These are phyloP conservation scores for Cinclus cinclus DNA, from an alignment of 2,113 vertebrate genomes.

Conservation along the genomic window DNA sequence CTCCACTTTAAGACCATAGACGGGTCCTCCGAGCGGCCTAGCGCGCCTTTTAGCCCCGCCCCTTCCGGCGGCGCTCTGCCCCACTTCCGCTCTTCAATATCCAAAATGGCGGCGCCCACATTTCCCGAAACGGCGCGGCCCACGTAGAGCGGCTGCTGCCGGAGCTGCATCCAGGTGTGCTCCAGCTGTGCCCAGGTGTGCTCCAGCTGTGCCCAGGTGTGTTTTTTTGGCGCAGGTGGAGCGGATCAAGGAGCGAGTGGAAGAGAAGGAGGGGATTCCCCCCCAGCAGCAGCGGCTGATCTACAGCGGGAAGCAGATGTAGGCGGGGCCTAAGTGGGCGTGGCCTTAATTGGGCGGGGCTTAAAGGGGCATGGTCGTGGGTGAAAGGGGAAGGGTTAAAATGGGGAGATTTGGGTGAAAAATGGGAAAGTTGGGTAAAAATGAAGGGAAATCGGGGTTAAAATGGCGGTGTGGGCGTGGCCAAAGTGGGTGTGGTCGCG, in stretches of 20 bases:
- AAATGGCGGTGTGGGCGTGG: not conserved
- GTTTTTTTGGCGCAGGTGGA: not conserved
- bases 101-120: not conserved
- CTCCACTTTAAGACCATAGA: not conserved
- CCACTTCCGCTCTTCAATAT: accelerated
- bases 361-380: not conserved
- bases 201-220: too few relatives aligned
- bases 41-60: not conserved
- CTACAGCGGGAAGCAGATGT: not conserved
- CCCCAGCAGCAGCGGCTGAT: not conserved
- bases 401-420: not conserved
- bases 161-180: too few relatives aligned
- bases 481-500: not conserved
- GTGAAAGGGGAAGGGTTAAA: not conserved
- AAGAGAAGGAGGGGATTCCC: not conserved
- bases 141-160: too few relatives aligned
- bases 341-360: accelerated
- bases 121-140: too few relatives aligned
- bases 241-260: not conserved
- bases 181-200: too few relatives aligned
- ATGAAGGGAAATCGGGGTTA: too few relatives aligned
- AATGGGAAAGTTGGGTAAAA: not conserved
- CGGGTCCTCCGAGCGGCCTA: not conserved
- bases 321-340: not conserved
- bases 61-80: not conserved